Conservation (phyloP, 2,888 invertebrate species). For the Sesia bembeciformis region DNA sequence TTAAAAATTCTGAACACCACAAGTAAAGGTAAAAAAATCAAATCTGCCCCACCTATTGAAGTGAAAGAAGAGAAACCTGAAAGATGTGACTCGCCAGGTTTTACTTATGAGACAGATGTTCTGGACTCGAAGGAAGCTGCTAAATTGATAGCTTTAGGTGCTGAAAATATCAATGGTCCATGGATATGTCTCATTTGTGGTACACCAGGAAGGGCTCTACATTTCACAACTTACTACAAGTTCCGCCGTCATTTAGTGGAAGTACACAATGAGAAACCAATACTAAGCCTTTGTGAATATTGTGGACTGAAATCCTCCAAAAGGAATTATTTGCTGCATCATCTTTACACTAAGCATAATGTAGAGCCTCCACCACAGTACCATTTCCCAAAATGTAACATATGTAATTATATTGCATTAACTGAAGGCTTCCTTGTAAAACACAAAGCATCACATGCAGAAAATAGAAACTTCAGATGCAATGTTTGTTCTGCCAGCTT, state of each 20-base stretch:
- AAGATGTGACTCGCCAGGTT: conserved; percentile 30
- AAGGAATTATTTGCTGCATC: conserved; percentile 83
- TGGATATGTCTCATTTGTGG: conserved; percentile 89
- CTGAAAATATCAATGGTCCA: conserved; percentile 80
- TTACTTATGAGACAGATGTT: conserved; percentile 65
- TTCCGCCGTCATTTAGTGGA: conserved; percentile 88
- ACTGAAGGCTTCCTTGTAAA: conserved; percentile 80
- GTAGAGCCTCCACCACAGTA: conserved; percentile 81
- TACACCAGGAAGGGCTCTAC: conserved; percentile 77
- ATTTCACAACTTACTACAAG: conserved; percentile 84
- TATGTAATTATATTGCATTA: conserved; percentile 84
- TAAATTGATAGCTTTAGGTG: conserved; percentile 73
- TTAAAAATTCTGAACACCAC: conserved; percentile 85
- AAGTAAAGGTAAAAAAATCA: conserved; percentile 27
- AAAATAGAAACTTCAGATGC: conserved; percentile 63
- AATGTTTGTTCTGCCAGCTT: conserved; percentile 74
- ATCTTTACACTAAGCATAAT: conserved; percentile 86
- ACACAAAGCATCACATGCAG: conserved; percentile 79
- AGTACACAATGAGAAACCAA: conserved; percentile 84
- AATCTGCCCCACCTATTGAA: conserved; percentile 13
- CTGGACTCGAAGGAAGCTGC: conserved; percentile 77
- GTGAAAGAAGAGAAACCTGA: conserved; percentile 21
- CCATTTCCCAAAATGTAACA: conserved; percentile 85
- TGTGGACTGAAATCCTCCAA: conserved; percentile 86
- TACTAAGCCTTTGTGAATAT: conserved; percentile 85